Evolutionary conservation across 2,888 invertebrate genomes (phyloP), one percentile per base, ranked within the genome.

Genomic region (Conops quadrifasciatus): DNA sequence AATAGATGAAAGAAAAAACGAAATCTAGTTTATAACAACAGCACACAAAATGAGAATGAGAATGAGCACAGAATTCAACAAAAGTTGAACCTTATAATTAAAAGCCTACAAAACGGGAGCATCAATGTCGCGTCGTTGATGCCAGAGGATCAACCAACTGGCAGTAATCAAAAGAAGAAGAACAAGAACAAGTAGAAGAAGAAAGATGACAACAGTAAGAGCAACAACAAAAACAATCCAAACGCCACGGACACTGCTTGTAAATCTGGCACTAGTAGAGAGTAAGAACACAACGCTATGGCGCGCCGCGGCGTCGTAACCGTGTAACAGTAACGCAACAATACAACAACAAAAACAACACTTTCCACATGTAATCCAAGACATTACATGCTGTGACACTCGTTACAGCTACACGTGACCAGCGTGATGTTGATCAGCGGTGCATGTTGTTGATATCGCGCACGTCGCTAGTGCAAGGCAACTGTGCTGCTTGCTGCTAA

Each of bases 351-450:
- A 58, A 67, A 43, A 58, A 26, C 58, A 58, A 45, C 56, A 59
- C 49, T 28, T 60, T 36, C 47, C 19, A 59, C 28, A 19, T 67
- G 67, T 67, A 67, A 67, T 59, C 47, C 59, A 49, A 59, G 67
- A 59, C 67, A 67, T 59, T 59, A 59, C 67, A 59, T 67, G 59
- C 59, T 59, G 59, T 49, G 67, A 59, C 67, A 59, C 49, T 59
- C 59, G 59, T 67, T 67, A 67, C 67, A 67, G 59, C 59, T 59
- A 67, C 67, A 67, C 67, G 59, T 59, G 67, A 59, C 59, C 19
- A 19, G 56, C 9, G 9, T 9, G 59, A 59, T 45, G 67, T 47
- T 67, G 58, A 59, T 67, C 49, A 49, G 58, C 53, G 15, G 19
- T 21, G n/a, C 45, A 60, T 58, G 58, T 7, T 28, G 26, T 26